Conservation (phyloP, 2,888 invertebrate genomes). For the Cremastinae sp. region DNA sequence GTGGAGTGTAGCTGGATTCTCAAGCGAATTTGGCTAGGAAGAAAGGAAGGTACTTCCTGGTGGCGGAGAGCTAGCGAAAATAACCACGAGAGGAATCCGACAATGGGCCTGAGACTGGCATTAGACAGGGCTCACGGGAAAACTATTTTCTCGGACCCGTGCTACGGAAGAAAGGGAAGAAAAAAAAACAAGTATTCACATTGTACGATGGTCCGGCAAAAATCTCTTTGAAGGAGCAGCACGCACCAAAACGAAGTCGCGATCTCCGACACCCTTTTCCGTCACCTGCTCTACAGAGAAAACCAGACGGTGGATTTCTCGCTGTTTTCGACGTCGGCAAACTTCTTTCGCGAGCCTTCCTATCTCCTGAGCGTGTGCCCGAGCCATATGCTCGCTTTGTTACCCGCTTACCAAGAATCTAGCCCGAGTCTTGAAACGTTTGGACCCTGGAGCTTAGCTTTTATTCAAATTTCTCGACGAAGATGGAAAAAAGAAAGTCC, state of each 20-base stretch:
- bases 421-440: not conserved
- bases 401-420: constrained; percentile 39
- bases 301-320: constrained; percentile 22
- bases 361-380: constrained; percentile 16
- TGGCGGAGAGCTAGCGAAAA: constrained; percentile 32
- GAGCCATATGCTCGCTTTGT: constrained; percentile 24
- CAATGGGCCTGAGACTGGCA: constrained; percentile 37
- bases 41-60: constrained; percentile 44
- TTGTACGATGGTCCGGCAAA: constrained; percentile 10
- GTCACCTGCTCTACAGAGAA: constrained; percentile 38
- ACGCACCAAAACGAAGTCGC: constrained; percentile 41
- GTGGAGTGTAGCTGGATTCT: constrained; percentile 20
- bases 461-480: not conserved
- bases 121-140: constrained; percentile 38
- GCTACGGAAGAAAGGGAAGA: constrained; percentile 31
- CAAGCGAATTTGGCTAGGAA: constrained; percentile 24
- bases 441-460: not conserved
- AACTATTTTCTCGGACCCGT: constrained; percentile 41
- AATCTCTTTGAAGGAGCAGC: constrained; percentile 46
- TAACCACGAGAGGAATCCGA: constrained; percentile 23
- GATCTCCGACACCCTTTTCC: constrained; percentile 55
- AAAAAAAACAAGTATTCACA: not conserved
- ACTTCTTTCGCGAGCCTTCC: constrained; percentile 39
- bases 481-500: too few relatives aligned
- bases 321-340: constrained; percentile 55